Evolutionary conservation across 2,888 invertebrate genomes (phyloP), one percentile per base, ranked within the genome.

Genomic region (Synanthedon andrenaeformis): DNA sequence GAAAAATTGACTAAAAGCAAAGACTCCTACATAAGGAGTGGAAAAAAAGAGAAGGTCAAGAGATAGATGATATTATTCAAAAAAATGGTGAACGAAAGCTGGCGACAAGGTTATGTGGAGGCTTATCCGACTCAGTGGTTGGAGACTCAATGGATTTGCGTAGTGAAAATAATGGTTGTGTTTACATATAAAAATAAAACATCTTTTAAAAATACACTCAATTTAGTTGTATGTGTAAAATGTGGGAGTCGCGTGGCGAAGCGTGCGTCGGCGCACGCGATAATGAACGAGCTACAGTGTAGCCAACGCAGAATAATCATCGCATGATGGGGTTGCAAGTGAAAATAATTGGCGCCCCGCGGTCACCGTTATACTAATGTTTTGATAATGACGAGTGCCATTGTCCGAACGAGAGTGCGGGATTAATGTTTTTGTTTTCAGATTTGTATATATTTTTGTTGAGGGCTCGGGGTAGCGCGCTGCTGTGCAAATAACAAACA

Each of bases 291-390:
- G 72, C 67, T 71, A 77, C 75, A 67, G 78, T 84, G 81, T 82
- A 79, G 74, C 81, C 72, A 81, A 63, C 58, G 67, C 69, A 68
- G 70, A 75, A 56, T 75, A 75, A 74, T 75, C 72, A 73, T 62
- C 64, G 64, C 70, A 63, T 67, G 83, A 82, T 80, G 76, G 85
- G 85, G 85, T 80, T 85, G 79, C 78, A 70, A 76, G 70, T 63
- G 63, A 66, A 74, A 79, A 82, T 87, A 87, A 87, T 87, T 86
- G 86, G 86, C 86, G 69, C 82, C 86, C 86, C 82, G 84, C 80
- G 72, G 85, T 63, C 70, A 63, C 69, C 64, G 80, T 75, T 73
- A 76, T 75, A 79, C 70, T 79, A 79, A 79, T 86, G 82, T 86
- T 87, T 81, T 82, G 74, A 78, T 85, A 85, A 85, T 84, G 79